Percentiles rank a stretch among this genome's conserved stretches.
Conservation (phyloP, 2,113 vertebrate species). For the Coreoperca whiteheadi region DNA sequence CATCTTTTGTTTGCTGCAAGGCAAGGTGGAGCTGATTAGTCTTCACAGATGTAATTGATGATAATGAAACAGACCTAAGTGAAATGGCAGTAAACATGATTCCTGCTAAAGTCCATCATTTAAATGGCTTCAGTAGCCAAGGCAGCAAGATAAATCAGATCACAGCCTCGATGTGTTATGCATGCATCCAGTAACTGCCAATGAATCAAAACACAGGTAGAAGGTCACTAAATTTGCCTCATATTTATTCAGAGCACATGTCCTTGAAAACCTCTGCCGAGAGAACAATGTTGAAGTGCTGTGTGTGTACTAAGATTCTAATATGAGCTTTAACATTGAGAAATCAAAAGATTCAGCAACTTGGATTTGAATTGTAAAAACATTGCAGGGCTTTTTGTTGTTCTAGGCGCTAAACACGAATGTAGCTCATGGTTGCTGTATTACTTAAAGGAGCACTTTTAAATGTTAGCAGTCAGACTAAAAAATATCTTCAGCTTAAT, state of each 20-base stretch:
- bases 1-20: slow-evolving; percentile 17
- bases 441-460: slow-evolving; percentile 11
- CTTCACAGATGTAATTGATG: slow-evolving; percentile 61
- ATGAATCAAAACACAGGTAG: slow-evolving; percentile 83
- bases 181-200: slow-evolving; percentile 78
- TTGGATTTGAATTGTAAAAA: slow-evolving; percentile 59
- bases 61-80: slow-evolving; percentile 62
- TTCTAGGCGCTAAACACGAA: slow-evolving; percentile 41
- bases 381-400: slow-evolving; percentile 47
- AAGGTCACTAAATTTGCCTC: slow-evolving; percentile 82
- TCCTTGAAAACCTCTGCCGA: slow-evolving; percentile 76
- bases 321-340: slow-evolving; percentile 45
- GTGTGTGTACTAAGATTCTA: slow-evolving; percentile 28
- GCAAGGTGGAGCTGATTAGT: slow-evolving; percentile 43
- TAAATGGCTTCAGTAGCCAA: slow-evolving; percentile 70
- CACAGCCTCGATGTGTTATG: slow-evolving; percentile 77
- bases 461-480: slow-evolving; percentile 42
- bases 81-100: slow-evolving; percentile 65
- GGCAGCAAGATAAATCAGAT: slow-evolving; percentile 79
- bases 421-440: slow-evolving; percentile 30
- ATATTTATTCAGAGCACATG: slow-evolving; percentile 82
- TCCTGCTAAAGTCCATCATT: slow-evolving; percentile 75
- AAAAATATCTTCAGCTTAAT: not conserved
- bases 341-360: slow-evolving; percentile 51
- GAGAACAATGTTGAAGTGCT: slow-evolving; percentile 54